Base-by-base conservation (phyloP, 92 coral and sea anemone species). In the Chrysogorgia sp. region DNA sequence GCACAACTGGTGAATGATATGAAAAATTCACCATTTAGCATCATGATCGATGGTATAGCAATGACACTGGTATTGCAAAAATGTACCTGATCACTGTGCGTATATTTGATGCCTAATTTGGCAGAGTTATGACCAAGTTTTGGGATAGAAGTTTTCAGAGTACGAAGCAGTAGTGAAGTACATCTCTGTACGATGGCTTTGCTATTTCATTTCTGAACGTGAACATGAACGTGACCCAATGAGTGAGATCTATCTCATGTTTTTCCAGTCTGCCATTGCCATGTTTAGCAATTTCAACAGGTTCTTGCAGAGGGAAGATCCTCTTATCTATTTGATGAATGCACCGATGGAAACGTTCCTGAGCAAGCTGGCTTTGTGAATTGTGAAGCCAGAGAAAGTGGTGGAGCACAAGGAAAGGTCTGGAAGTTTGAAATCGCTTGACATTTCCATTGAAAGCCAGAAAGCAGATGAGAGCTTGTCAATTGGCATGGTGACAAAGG, bases 301-400 rank as follows among this genome's bases (percentile, higher is more conserved):
- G 67, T 63, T 85, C 56, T 61, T 80, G 57, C 89, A 85, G 75
- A 74, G 85, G 74, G 85, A 85, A 57, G 89, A 80, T 65, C 89
- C 85, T 8, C 68, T 85, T 40, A 71, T 85, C 48, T 80, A 61
- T 59, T 53, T 62, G 77, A 40, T 85, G 75, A 75, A 85, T 74
- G 58, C 64, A 62, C 81, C 70, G 63, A 61, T 50, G 60, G 68
- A 80, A 31, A 20, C n/a, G 10, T 81, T 85, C 67, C n/a, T 50
- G 67, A 26, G 25, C 81, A 85, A 78, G 72, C 70, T 85, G 52
- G 81, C 84, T 25, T 57, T 60, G 57, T 81, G 75, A 62, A 81
- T 80, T 28, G 47, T 71, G 21, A 55, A 40, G 25, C 82, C 85
- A 34, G 82, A 23, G 52, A 52, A 68, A 34, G 67, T 80, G 28